Evolutionary conservation across 2,113 vertebrate genomes (phyloP).

Genomic region (Mandrillus leucophaeus): DNA sequence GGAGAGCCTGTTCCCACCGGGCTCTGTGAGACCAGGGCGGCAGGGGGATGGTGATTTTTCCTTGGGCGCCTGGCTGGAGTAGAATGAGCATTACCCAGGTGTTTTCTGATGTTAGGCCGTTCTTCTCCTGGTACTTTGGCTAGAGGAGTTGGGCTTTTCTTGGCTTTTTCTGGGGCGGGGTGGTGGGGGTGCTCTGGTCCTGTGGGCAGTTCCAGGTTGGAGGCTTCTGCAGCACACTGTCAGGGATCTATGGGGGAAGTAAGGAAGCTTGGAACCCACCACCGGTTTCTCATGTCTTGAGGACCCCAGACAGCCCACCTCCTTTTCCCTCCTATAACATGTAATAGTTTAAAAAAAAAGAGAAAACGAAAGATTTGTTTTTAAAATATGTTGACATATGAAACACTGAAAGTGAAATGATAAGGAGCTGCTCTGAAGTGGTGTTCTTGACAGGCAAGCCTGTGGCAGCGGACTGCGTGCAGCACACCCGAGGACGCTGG

Average conservation of each 20-base stretch:
- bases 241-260: no score
- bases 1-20: not conserved
- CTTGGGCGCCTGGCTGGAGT: not conserved
- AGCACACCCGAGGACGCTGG: not conserved
- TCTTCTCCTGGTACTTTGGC: not conserved
- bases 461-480: not conserved
- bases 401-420: not conserved
- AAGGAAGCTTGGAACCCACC: not conserved
- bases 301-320: not conserved
- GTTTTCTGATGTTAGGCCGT: not conserved
- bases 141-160: not conserved
- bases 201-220: not conserved
- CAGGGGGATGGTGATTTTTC: not conserved
- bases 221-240: not conserved
- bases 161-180: not conserved
- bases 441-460: not conserved
- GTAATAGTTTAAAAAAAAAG: not conserved
- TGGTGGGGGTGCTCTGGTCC: not conserved
- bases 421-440: not conserved
- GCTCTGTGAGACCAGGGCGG: not conserved
- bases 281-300: not conserved
- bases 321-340: not conserved
- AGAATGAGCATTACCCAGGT: not conserved
- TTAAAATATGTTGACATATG: not conserved
- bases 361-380: not conserved